A percentile compares a stretch with the other conserved stretches of the same genome.
These are phyloP conservation scores for Nerophis ophidion DNA, from an alignment of 2,113 vertebrate genomes.

Conservation along the genomic window DNA sequence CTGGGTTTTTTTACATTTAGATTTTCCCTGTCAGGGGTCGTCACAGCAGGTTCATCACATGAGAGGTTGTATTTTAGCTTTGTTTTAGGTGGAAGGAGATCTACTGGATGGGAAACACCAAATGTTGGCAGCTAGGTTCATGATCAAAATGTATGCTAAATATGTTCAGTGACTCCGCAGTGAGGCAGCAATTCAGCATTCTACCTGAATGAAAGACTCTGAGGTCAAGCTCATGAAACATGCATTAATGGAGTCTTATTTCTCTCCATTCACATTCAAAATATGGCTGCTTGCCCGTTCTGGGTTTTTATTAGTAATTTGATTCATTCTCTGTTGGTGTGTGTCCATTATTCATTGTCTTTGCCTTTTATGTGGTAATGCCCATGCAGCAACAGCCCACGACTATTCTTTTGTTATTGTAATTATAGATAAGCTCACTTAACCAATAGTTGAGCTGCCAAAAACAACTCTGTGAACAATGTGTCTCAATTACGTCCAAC, in stretches of 20 bases:
- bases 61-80: no score
- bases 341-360: slow-evolving; percentile 20
- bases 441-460: background rate
- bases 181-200: slow-evolving; percentile 2
- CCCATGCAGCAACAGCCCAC: slow-evolving; percentile 1
- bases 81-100: no score
- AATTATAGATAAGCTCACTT: slow-evolving; percentile 19
- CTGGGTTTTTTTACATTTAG: no score
- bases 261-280: slow-evolving; percentile 28
- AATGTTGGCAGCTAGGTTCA: no score
- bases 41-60: no score
- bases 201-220: slow-evolving; percentile 11
- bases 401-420: slow-evolving; percentile 15
- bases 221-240: slow-evolving; percentile 54
- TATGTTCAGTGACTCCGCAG: background rate
- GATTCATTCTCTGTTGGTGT: slow-evolving; percentile 17
- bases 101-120: no score
- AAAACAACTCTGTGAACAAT: slow-evolving; percentile 11
- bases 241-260: slow-evolving; percentile 44
- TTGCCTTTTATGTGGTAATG: slow-evolving; percentile 19
- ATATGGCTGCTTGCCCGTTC: slow-evolving; percentile 21
- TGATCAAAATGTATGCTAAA: no score
- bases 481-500: background rate
- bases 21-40: no score
- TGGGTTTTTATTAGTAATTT: slow-evolving; percentile 30